phyloP scores from a whole-genome alignment of 1,140 invertebrate species.

The Wasmannia auropunctata region DNA sequence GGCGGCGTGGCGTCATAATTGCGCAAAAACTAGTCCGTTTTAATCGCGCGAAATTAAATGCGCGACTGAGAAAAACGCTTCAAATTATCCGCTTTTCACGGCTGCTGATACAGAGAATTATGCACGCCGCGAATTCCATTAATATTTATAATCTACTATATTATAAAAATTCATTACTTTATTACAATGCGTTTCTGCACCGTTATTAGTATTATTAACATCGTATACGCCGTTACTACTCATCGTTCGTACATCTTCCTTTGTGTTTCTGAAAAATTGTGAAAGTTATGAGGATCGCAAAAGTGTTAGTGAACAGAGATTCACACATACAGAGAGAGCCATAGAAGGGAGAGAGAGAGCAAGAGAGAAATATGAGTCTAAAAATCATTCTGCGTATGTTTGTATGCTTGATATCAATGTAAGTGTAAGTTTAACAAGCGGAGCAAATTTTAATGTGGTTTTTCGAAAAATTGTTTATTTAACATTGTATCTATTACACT shows the following conservation, averaged over 20 bases:
- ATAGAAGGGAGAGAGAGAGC: not conserved
- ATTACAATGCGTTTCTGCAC: not conserved
- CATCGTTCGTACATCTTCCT: not conserved
- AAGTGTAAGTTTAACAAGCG: not conserved
- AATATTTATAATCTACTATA: conserved; percentile 42
- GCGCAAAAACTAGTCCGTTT: conserved; percentile 26
- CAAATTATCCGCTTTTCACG: conserved; percentile 32
- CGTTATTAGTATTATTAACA: conserved; percentile 15
- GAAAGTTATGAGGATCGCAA: not conserved
- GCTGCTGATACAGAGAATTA: conserved; percentile 7
- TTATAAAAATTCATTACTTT: conserved; percentile 39
- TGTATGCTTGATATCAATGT: not conserved
- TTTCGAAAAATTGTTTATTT: not conserved
- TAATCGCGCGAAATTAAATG: conserved; percentile 57
- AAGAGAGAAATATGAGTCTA: not conserved
- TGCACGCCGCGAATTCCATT: conserved; percentile 19
- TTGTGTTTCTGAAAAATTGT: conserved; percentile 3
- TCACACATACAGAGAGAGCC: not conserved
- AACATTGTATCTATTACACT: not conserved
- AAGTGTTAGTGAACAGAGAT: not conserved
- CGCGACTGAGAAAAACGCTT: conserved; percentile 22
- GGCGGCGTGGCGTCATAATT: conserved; percentile 43
- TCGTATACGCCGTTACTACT: not conserved
- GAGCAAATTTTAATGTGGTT: not conserved
- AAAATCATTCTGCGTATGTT: not conserved